These are phyloP conservation scores for Darevskia mixta DNA, from an alignment of 2,797 vertebrate genomes.

Conservation along the genomic window DNA sequence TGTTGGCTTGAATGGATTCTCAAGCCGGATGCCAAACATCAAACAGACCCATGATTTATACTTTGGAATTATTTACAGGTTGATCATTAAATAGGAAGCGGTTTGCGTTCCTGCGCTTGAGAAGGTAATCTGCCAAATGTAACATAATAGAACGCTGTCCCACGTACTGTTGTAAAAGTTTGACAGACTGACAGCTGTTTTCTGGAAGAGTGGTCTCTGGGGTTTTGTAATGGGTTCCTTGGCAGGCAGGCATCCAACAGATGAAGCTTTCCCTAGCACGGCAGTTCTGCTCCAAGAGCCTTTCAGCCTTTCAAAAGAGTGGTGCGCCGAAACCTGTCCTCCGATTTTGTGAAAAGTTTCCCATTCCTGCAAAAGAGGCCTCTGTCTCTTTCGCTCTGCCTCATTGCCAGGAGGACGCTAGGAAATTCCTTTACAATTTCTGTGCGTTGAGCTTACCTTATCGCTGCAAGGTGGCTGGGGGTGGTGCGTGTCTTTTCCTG, in stretches of 20 bases:
- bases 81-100: slow-evolving; percentile 18
- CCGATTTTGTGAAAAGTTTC: no score
- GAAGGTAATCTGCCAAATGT: slow-evolving; percentile 32
- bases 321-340: no score
- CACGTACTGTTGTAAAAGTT: no score
- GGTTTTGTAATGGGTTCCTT: not conserved
- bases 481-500: no score
- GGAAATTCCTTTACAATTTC: no score
- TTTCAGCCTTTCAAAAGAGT: not conserved
- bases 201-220: not conserved
- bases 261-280: not conserved
- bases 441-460: no score
- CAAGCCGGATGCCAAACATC: slow-evolving; percentile 41
- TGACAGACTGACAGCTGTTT: not conserved
- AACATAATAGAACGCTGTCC: slow-evolving; percentile 10
- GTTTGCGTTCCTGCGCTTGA: not conserved
- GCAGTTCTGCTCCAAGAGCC: not conserved
- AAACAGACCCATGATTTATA: slow-evolving; percentile 21
- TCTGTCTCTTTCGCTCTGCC: no score
- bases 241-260: not conserved
- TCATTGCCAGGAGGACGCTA: no score
- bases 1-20: slow-evolving; percentile 53
- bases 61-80: slow-evolving; percentile 15
- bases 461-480: no score
- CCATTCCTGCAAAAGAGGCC: no score